Conservation (phyloP, 2,797 vertebrate species). For the Gouania willdenowi region DNA sequence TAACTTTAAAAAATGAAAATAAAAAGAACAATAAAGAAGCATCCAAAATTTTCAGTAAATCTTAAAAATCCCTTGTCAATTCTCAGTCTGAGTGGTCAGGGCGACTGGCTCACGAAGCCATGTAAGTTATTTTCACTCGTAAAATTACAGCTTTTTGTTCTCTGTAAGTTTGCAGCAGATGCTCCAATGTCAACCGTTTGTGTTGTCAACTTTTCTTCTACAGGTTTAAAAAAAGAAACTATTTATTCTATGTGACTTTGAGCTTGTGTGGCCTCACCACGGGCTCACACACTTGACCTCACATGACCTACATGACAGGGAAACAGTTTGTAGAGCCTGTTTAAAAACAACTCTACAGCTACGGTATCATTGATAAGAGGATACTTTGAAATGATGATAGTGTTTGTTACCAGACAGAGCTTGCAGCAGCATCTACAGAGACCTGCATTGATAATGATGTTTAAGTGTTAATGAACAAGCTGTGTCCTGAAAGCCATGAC, state of each 20-base stretch:
- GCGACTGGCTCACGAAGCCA: slow-evolving; percentile 49
- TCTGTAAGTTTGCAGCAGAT: no score
- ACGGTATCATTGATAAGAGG: no score
- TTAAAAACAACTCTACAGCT: no score
- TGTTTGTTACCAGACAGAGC: no score
- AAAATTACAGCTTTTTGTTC: slow-evolving; percentile 84
- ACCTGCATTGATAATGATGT: no score
- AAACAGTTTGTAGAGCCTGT: no score
- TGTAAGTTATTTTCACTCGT: slow-evolving; percentile 76
- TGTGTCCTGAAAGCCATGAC: no score
- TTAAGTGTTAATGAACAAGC: no score
- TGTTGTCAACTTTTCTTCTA: slow-evolving; percentile 67
- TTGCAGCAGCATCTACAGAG: no score
- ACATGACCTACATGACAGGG: background rate
- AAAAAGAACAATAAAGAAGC: background rate
- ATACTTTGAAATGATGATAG: no score
- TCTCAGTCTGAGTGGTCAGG: slow-evolving; percentile 69
- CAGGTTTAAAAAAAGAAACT: slow-evolving; percentile 47
- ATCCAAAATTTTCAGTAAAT: slow-evolving; percentile 25
- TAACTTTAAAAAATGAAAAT: slow-evolving; percentile 23
- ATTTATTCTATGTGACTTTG: slow-evolving; percentile 26
- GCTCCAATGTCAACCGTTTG: slow-evolving; percentile 43
- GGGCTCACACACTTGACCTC: slow-evolving; percentile 10
- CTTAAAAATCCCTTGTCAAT: slow-evolving; percentile 29
- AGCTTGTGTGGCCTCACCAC: slow-evolving; percentile 1